Percentiles rank a stretch among this genome's conserved stretches.
phyloP scores from a whole-genome alignment of 2,888 invertebrate species.

The Ochlodes sylvanus region DNA sequence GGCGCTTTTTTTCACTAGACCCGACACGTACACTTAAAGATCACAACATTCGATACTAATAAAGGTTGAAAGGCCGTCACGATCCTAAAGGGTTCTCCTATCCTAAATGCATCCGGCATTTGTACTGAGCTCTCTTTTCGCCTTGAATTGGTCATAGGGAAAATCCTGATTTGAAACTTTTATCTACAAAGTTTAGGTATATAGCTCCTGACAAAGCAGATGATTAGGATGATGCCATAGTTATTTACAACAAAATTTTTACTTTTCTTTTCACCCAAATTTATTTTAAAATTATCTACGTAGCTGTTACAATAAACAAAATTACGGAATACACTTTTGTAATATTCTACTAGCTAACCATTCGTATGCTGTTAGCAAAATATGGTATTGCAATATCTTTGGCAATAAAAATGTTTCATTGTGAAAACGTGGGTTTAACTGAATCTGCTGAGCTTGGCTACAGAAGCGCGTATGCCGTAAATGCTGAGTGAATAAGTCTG shows the following conservation, averaged over 20 bases:
- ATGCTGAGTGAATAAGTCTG: slow-evolving; percentile 32
- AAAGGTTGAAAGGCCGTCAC: slow-evolving; percentile 18
- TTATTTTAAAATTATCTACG: too few species aligned
- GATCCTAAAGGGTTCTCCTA: slow-evolving; percentile 10
- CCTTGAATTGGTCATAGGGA: slow-evolving; percentile 7
- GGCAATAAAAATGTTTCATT: slow-evolving; percentile 32
- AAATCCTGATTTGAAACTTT: slow-evolving; percentile 16
- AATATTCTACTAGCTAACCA: background rate
- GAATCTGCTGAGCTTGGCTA: slow-evolving; percentile 15
- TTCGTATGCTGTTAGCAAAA: slow-evolving; percentile 21
- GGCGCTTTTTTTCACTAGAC: too few species aligned
- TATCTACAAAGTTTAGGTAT: background rate
- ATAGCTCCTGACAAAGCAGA: too few species aligned
- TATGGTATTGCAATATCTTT: slow-evolving; percentile 21
- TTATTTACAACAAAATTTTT: too few species aligned
- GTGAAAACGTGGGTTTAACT: slow-evolving; percentile 26
- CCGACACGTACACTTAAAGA: too few species aligned
- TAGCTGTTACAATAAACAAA: background rate
- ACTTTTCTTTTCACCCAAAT: too few species aligned
- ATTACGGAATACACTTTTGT: background rate
- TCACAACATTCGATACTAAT: slow-evolving; percentile 7
- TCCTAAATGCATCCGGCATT: slow-evolving; percentile 10
- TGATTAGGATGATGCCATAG: too few species aligned
- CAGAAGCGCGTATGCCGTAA: slow-evolving; percentile 24
- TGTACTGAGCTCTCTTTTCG: slow-evolving; percentile 3